Percentiles rank a stretch among this genome's conserved stretches.
phyloP scores from a whole-genome alignment of 2,113 vertebrate genomes.

The Paracanthobrama guichenoti region DNA sequence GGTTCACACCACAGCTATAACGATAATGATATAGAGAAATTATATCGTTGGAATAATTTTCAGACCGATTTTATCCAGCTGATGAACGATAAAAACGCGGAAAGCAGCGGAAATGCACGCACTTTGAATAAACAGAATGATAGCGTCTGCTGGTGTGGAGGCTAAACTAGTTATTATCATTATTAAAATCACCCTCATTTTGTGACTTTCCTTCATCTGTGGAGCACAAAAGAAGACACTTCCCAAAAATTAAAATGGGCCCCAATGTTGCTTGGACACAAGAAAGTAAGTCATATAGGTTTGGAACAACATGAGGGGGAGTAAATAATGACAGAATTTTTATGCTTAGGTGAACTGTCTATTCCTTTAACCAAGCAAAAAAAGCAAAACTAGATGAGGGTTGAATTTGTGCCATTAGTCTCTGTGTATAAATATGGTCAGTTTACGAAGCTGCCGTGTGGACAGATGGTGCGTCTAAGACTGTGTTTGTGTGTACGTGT shows the following conservation, averaged over 20 bases:
- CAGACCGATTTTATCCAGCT: too few relatives aligned
- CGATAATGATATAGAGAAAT: too few relatives aligned
- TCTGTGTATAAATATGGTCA: conserved; percentile 22
- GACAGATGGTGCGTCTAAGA: conserved; percentile 22
- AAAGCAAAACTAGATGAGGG: not conserved
- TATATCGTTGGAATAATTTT: too few relatives aligned
- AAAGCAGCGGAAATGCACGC: too few relatives aligned
- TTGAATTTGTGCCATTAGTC: conserved; percentile 23
- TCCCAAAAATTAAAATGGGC: too few relatives aligned
- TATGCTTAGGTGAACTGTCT: not conserved
- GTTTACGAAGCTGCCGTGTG: conserved; percentile 21
- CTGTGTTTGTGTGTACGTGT: conserved; percentile 34
- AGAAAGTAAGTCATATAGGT: not conserved
- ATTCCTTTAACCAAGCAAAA: not conserved
- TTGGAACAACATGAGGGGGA: not conserved
- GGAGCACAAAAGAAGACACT: not conserved
- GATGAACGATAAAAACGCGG: too few relatives aligned
- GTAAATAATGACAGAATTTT: not conserved
- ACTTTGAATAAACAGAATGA: too few relatives aligned
- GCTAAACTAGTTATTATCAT: too few relatives aligned
- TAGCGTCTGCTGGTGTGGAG: too few relatives aligned
- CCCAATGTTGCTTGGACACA: not conserved
- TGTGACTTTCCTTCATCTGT: not conserved
- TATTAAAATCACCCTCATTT: not conserved
- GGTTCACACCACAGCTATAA: too few relatives aligned